phyloP scores from a whole-genome alignment of 2,888 invertebrate genomes.

The Ichneumon xanthorius region DNA sequence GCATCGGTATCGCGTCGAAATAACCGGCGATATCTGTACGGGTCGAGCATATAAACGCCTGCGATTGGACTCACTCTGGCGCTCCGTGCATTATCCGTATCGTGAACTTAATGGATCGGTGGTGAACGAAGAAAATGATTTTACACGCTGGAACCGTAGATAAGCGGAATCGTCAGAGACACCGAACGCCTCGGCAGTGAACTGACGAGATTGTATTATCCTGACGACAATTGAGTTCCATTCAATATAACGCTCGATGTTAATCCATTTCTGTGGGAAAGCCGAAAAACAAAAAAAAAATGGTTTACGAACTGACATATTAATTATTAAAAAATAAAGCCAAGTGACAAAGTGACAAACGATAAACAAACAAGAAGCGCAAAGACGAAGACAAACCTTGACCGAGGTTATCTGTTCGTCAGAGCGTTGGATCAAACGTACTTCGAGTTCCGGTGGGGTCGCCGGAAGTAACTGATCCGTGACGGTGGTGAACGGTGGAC shows the following conservation, averaged over 20 bases:
- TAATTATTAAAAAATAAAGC: background rate
- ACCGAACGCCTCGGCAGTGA: background rate
- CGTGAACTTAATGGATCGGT: background rate
- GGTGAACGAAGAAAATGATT: background rate
- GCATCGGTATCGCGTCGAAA: slow-evolving; percentile 56
- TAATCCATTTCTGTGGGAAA: background rate
- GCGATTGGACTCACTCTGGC: background rate
- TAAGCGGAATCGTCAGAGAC: background rate
- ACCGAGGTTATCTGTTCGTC: slow-evolving; percentile 33
- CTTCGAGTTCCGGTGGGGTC: slow-evolving; percentile 83
- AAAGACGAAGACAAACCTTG: slow-evolving; percentile 12
- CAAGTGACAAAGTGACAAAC: background rate
- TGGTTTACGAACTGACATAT: too few species aligned
- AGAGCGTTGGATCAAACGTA: slow-evolving; percentile 76
- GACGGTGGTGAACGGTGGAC: slow-evolving; percentile 72
- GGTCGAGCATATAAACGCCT: slow-evolving; percentile 5
- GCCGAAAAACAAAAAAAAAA: background rate
- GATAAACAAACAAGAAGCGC: background rate
- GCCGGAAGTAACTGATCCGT: slow-evolving; percentile 81
- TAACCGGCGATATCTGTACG: slow-evolving; percentile 12
- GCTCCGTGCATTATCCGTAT: slow-evolving; percentile 2
- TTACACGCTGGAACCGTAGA: background rate
- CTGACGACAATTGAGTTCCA: background rate
- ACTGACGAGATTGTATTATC: background rate
- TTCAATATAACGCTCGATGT: background rate